Conservation (phyloP, 2,888 invertebrate species). For the Euspilapteryx auroguttella region DNA sequence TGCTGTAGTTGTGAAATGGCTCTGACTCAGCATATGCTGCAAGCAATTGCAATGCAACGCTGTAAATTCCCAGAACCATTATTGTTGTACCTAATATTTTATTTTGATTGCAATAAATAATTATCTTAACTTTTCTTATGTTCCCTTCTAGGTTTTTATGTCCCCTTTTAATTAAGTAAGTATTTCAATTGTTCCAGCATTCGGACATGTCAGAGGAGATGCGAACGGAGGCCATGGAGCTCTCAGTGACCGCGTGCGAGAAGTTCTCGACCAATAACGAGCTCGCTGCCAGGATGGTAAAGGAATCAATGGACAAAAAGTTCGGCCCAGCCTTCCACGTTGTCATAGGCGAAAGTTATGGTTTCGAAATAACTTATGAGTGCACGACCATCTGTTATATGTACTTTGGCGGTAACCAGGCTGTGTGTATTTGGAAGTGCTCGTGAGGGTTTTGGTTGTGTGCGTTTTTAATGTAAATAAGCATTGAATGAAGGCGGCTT, state of each 20-base stretch:
- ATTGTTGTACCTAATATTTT: too few species aligned
- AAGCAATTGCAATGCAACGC: too few species aligned
- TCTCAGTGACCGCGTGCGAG: constrained; percentile 92
- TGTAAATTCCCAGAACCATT: too few species aligned
- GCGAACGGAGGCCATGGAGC: constrained; percentile 85
- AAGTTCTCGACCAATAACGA: constrained; percentile 86
- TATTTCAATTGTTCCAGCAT: constrained; percentile 57
- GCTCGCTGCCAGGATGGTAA: constrained; percentile 90
- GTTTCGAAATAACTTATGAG: constrained; percentile 91
- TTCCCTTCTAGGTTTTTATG: constrained; percentile 8
- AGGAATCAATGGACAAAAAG: constrained; percentile 94
- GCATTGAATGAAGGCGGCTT: too few species aligned
- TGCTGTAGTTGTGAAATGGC: too few species aligned
- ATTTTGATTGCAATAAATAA: too few species aligned
- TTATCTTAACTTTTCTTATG: too few species aligned
- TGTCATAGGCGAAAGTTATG: constrained; percentile 95
- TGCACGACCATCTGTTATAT: constrained; percentile 84
- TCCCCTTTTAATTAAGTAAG: constrained; percentile 11
- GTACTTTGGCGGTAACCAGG: constrained; percentile 90
- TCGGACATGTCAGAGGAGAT: constrained; percentile 95
- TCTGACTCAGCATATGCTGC: too few species aligned
- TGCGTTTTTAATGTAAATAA: too few species aligned
- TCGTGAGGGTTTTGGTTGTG: too few species aligned
- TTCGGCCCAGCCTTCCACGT: constrained; percentile 94
- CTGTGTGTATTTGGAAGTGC: constrained; percentile 89